These are phyloP conservation scores for Mizuhopecten yessoensis DNA, from an alignment of 1,140 invertebrate species.

Conservation along the genomic window DNA sequence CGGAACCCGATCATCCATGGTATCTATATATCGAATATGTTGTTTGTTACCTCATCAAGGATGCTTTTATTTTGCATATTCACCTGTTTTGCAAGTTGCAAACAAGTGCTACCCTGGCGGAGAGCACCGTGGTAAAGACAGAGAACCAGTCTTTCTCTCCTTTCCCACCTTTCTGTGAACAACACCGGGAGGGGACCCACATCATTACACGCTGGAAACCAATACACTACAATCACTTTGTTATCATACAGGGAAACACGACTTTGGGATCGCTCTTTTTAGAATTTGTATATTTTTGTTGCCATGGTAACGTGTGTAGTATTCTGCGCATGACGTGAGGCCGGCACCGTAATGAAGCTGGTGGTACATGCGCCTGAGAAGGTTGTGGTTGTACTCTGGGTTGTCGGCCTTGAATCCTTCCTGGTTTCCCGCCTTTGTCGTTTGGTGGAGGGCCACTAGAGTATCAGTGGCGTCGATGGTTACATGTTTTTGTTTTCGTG, in stretches of 20 bases:
- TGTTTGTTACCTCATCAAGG: too few relatives aligned
- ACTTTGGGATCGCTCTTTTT: not conserved
- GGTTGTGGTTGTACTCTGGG: constrained; percentile 59
- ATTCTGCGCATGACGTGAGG: constrained; percentile 50
- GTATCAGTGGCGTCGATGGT: constrained; percentile 66
- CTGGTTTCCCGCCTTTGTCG: constrained; percentile 57
- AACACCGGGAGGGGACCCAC: too few relatives aligned
- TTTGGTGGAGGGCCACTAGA: constrained; percentile 68
- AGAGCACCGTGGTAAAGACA: too few relatives aligned
- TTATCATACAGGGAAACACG: constrained; percentile 40
- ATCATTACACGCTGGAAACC: too few relatives aligned
- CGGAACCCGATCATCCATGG: too few relatives aligned
- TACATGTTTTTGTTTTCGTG: constrained; percentile 50
- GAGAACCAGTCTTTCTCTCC: too few relatives aligned
- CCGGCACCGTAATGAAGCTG: constrained; percentile 53
- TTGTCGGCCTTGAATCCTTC: constrained; percentile 52
- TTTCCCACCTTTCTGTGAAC: too few relatives aligned
- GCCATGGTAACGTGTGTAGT: not conserved
- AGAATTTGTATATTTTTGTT: not conserved
- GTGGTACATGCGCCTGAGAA: constrained; percentile 46
- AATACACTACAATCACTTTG: too few relatives aligned
- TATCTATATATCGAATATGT: too few relatives aligned
- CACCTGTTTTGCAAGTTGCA: too few relatives aligned
- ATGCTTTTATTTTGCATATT: too few relatives aligned
- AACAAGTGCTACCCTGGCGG: too few relatives aligned